Percentiles rank a stretch among this genome's conserved stretches.
These are phyloP conservation scores for Porites lutea DNA, from an alignment of 64 coral and sea anemone genomes.

Conservation along the genomic window DNA sequence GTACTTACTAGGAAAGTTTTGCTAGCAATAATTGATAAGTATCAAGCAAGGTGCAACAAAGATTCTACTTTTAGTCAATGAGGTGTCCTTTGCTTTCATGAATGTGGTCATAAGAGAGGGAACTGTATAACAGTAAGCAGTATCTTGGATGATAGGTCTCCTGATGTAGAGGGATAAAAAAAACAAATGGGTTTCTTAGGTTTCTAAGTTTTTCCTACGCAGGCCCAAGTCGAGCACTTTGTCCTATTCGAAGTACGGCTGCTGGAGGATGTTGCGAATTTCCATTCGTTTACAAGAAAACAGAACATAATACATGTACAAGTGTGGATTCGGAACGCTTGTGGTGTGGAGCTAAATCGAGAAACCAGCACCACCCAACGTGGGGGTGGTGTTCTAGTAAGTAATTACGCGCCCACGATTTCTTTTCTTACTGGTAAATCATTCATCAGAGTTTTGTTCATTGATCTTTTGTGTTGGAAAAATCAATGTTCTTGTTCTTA, in stretches of 20 bases:
- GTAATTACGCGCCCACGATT: background rate
- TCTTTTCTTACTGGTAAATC: background rate
- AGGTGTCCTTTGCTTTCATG: too few species aligned
- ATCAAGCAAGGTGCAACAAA: too few species aligned
- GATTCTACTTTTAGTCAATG: too few species aligned
- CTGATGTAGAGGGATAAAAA: too few species aligned
- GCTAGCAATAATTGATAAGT: too few species aligned
- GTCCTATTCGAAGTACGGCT: conserved; percentile 17
- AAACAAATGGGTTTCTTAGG: too few species aligned
- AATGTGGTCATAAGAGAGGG: too few species aligned
- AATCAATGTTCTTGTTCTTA: too few species aligned
- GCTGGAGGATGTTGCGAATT: conserved; percentile 51
- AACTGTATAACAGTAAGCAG: too few species aligned
- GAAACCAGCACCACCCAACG: background rate
- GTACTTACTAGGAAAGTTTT: too few species aligned
- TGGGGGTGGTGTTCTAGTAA: background rate
- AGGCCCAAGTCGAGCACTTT: conserved; percentile 15
- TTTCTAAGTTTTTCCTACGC: background rate
- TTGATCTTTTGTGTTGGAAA: too few species aligned
- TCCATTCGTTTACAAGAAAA: conserved; percentile 23
- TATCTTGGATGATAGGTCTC: too few species aligned
- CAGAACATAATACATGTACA: background rate
- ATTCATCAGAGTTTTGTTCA: background rate
- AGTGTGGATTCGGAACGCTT: background rate
- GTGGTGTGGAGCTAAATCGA: conserved; percentile 27